Evolutionary conservation across 2,888 invertebrate genomes (phyloP), one percentile per base, ranked within the genome.

Genomic region (Blomia tropicalis): DNA sequence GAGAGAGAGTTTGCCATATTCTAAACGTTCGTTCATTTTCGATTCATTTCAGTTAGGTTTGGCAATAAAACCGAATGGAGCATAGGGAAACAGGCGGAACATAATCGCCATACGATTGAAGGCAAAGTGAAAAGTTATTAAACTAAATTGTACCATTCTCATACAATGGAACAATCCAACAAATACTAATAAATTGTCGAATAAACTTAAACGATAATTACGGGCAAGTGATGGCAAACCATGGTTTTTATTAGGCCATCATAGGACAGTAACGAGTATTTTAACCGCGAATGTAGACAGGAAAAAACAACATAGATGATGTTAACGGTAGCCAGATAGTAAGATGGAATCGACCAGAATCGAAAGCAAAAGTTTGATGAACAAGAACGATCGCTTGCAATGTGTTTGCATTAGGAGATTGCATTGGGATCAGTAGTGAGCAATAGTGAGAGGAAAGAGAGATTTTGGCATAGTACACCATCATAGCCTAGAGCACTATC

Each of bases 121-220:
- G 51, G n/a, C n/a, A 47, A 47, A 47, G 51, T 47, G 51, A 47
- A 47, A 47, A 47, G 51, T 47, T 47, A 47, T 27, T 47, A 47
- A 47, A 47, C 7, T n/a, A 47, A 7, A 14, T n/a, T n/a, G n/a
- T n/a, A n/a, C n/a, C n/a, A n/a, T n/a, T n/a, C 41, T 19, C 51
- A 22, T 7, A 47, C 7, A n/a, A 11, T 7, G 27, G n/a, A 47
- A n/a, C 51, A 11, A 11, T 47, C 22, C 51, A 27, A 27, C n/a
- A 47, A 47, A 11, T 47, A n/a, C 51, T 11, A 47, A 47, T 47
- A 47, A 47, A 47, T 47, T 47, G 51, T n/a, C 22, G 14, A 47
- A 47, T n/a, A 47, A n/a, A n/a, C n/a, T n/a, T n/a, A n/a, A 47
- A 47, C 27, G 51, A n/a, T 47, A 47, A 47, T 47, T 47, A 47